phyloP scores from a whole-genome alignment of 2,888 invertebrate genomes.

The Hipparchia semele region DNA sequence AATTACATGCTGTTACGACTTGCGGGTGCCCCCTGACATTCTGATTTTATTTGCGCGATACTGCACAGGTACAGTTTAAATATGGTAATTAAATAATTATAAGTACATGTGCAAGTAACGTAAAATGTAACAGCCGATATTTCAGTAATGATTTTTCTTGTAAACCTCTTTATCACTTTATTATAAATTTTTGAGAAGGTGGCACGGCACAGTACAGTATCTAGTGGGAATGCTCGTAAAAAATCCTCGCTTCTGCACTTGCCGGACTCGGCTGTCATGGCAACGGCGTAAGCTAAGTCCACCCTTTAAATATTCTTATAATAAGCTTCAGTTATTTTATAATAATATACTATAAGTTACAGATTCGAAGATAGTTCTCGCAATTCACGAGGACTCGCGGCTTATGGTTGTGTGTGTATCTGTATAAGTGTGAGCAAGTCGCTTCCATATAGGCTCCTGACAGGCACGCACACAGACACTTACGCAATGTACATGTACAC shows the following conservation, averaged over 20 bases:
- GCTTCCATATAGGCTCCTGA: too few relatives aligned
- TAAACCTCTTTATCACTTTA: conserved; percentile 8
- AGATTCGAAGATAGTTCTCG: too few relatives aligned
- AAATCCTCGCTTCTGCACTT: neutral
- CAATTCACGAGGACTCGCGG: too few relatives aligned
- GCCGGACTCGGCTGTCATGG: too few relatives aligned
- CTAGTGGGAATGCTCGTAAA: neutral
- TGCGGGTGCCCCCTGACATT: conserved; percentile 37
- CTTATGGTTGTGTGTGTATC: too few relatives aligned
- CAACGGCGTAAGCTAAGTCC: too few relatives aligned
- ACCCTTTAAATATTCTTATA: too few relatives aligned
- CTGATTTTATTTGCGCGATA: conserved; percentile 27
- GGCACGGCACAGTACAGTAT: neutral
- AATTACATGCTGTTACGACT: conserved; percentile 36
- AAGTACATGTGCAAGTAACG: conserved; percentile 18
- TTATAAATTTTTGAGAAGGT: neutral
- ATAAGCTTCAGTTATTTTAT: too few relatives aligned
- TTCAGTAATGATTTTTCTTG: conserved; percentile 6
- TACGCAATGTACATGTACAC: too few relatives aligned
- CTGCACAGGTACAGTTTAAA: conserved; percentile 14
- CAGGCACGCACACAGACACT: too few relatives aligned
- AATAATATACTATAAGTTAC: too few relatives aligned
- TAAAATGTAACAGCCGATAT: conserved; percentile 11
- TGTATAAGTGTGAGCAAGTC: too few relatives aligned
- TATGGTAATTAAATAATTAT: conserved; percentile 34